These are phyloP conservation scores for Epirrhoe alternata DNA, from an alignment of 2,888 invertebrate species.

Conservation along the genomic window DNA sequence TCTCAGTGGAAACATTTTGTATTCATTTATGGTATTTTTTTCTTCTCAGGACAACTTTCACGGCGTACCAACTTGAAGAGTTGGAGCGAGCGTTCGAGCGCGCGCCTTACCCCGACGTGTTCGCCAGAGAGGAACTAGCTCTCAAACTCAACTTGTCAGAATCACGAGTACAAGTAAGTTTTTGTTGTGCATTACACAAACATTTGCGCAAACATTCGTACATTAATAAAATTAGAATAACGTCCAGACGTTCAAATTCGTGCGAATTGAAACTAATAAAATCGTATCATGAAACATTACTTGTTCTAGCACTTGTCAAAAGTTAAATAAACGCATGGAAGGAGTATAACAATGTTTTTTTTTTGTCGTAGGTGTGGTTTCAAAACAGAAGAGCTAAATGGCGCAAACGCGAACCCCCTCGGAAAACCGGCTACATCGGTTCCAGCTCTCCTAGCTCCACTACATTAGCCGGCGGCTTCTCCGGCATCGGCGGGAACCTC, in stretches of 20 bases:
- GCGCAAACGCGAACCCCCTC: conserved; percentile 96
- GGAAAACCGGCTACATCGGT: conserved; percentile 93
- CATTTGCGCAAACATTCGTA: background rate
- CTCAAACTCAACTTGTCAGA: conserved; percentile 95
- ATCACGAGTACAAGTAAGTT: conserved; percentile 80
- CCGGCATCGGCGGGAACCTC: conserved; percentile 76
- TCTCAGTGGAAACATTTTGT: no score
- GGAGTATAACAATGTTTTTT: background rate
- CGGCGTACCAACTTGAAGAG: conserved; percentile 97
- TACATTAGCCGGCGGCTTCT: conserved; percentile 87
- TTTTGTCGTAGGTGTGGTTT: conserved; percentile 88
- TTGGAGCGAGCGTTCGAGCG: conserved; percentile 97
- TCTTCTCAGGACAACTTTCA: conserved; percentile 94
- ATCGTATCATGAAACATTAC: no score
- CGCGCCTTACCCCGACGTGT: conserved; percentile 98
- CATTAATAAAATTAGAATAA: no score
- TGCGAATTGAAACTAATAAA: no score
- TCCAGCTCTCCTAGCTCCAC: conserved; percentile 89
- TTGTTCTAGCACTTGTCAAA: no score
- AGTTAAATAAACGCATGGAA: no score
- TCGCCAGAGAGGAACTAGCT: conserved; percentile 97
- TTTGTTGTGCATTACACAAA: background rate
- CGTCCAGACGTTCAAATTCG: no score
- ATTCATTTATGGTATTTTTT: conserved; percentile 35
- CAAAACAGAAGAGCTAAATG: conserved; percentile 97